Conservation (phyloP, 2,113 vertebrate genomes). For the Cheilinus undulatus region DNA sequence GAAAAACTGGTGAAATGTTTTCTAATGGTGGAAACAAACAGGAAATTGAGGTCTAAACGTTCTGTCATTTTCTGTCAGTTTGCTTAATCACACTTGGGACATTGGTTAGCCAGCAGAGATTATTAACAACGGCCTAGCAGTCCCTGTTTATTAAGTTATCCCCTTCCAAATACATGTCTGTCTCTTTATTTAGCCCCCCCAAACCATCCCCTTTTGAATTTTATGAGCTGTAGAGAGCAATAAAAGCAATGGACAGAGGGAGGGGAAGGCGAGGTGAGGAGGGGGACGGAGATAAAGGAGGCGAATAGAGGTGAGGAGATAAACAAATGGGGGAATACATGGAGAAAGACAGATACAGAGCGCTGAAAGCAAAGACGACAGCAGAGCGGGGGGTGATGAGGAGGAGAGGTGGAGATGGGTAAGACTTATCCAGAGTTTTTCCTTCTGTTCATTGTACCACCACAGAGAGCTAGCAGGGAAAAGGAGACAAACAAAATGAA, state of each 20-base stretch:
- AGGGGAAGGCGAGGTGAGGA: neutral
- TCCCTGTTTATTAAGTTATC: conserved; percentile 56
- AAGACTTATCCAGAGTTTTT: conserved; percentile 34
- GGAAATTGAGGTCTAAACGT: conserved; percentile 55
- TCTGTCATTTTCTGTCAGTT: conserved; percentile 38
- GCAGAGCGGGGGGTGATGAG: conserved; percentile 11
- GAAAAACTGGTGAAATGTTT: conserved; percentile 1
- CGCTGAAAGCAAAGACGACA: conserved; percentile 40
- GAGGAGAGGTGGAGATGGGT: conserved; percentile 14
- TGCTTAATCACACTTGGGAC: conserved; percentile 56
- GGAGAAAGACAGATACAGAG: conserved; percentile 60
- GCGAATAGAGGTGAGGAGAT: conserved; percentile 61
- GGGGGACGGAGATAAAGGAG: conserved; percentile 37
- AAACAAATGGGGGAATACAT: conserved; percentile 65
- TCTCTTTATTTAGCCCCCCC: conserved; percentile 51
- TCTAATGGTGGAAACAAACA: conserved; percentile 39
- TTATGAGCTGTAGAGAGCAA: conserved; percentile 74
- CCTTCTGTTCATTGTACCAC: conserved; percentile 22
- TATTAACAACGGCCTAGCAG: conserved; percentile 45
- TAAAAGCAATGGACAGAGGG: conserved; percentile 52
- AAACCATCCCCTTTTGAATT: conserved; percentile 31
- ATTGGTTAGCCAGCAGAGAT: neutral
- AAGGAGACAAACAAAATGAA: conserved; percentile 50
- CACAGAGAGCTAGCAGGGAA: conserved; percentile 19
- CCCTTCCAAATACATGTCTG: conserved; percentile 40